Percentiles rank a stretch among this genome's conserved stretches.
phyloP scores from a whole-genome alignment of 1,140 invertebrate species.

The Andricus grossulariae region DNA sequence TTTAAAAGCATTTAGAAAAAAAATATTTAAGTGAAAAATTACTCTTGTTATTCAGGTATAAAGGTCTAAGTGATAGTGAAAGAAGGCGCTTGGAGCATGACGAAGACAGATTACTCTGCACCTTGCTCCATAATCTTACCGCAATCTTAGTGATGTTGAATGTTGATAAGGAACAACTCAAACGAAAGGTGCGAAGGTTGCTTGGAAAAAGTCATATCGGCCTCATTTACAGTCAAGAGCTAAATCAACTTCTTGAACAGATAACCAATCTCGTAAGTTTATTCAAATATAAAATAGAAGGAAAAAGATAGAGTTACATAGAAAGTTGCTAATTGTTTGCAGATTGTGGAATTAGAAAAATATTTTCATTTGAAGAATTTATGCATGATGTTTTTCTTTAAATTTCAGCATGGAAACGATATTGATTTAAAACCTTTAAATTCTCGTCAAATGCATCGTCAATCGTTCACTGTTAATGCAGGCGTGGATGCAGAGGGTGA shows the following conservation, averaged over 20 bases:
- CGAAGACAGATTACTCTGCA: conserved; percentile 96
- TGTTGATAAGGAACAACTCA: conserved; percentile 90
- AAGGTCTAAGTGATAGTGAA: conserved; percentile 94
- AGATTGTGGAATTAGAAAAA: not conserved
- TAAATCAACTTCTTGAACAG: conserved; percentile 97
- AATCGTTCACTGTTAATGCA: conserved; percentile 98
- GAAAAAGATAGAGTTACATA: not conserved
- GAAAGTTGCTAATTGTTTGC: not conserved
- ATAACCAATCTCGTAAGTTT: conserved; percentile 92
- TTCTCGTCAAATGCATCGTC: conserved; percentile 94
- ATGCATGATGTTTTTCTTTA: conserved; percentile 25
- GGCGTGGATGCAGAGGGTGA: conserved; percentile 93
- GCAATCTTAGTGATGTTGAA: conserved; percentile 97
- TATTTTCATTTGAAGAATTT: not conserved
- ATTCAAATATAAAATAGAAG: conserved; percentile 6
- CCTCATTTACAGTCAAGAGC: conserved; percentile 96
- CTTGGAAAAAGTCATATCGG: conserved; percentile 99
- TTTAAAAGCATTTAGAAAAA: not conserved
- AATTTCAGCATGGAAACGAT: conserved; percentile 92
- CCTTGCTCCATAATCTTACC: conserved; percentile 96
- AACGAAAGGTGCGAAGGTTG: conserved; percentile 93
- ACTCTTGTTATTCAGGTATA: conserved; percentile 81
- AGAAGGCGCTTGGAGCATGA: conserved; percentile 97
- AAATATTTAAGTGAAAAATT: not conserved
- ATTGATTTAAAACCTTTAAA: conserved; percentile 96